A percentile compares a stretch with the other conserved stretches of the same genome.
phyloP scores from a whole-genome alignment of 2,797 vertebrate genomes.

The Staurois parvus region DNA sequence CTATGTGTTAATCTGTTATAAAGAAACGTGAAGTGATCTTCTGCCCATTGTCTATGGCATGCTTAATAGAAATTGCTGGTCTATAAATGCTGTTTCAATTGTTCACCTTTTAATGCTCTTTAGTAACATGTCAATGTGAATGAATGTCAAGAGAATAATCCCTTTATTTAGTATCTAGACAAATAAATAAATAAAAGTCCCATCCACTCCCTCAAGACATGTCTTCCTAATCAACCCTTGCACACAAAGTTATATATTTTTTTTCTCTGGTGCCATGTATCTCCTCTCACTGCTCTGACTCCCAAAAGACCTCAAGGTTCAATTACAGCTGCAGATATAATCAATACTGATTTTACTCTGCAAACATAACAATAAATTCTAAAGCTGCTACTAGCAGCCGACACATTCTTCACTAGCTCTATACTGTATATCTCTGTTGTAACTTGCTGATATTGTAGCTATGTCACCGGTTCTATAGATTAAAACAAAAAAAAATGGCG shows the following conservation, averaged over 20 bases:
- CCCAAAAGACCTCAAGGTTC: constrained; percentile 53
- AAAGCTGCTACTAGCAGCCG: constrained; percentile 19
- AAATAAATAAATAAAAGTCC: not conserved
- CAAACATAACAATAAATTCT: constrained; percentile 55
- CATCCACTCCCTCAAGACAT: constrained; percentile 31
- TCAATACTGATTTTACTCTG: constrained; percentile 61
- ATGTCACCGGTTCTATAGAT: constrained; percentile 14
- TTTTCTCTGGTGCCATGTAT: constrained; percentile 34
- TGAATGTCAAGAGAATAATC: constrained; percentile 5
- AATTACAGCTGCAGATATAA: constrained; percentile 59
- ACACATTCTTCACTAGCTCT: not conserved
- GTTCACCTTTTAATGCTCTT: not conserved
- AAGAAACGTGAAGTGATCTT: too few species aligned
- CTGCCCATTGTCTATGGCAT: too few species aligned
- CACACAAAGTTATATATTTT: constrained; percentile 43
- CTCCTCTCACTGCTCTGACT: constrained; percentile 31
- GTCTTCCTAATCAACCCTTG: constrained; percentile 30
- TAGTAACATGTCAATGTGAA: not conserved
- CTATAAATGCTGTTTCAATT: not conserved
- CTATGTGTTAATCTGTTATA: too few species aligned
- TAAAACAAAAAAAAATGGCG: constrained; percentile 15
- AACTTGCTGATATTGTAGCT: constrained; percentile 21
- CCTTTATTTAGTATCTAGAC: not conserved
- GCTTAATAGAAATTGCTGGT: too few species aligned
- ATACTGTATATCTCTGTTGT: constrained; percentile 40